A percentile compares a stretch with the other conserved stretches of the same genome.
phyloP scores from a whole-genome alignment of 1,140 invertebrate species.

The Calycopis cecrops region DNA sequence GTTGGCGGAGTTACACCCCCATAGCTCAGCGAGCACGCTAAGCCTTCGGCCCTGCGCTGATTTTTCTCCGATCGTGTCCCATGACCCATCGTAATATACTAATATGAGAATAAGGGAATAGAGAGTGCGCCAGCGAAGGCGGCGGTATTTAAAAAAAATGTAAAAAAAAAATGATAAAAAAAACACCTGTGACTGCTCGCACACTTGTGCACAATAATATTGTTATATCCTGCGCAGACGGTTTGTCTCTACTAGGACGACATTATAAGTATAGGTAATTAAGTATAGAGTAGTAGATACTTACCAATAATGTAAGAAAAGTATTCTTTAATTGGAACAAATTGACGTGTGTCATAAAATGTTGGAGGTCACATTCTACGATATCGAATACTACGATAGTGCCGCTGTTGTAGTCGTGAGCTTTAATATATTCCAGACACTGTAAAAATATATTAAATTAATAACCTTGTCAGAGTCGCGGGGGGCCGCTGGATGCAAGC shows the following conservation, averaged over 20 bases:
- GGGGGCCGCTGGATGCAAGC: no score
- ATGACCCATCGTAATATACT: no score
- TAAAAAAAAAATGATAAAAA: not conserved
- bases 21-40: no score
- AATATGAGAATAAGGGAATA: no score
- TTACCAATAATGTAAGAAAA: not conserved
- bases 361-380: not conserved
- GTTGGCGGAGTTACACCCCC: no score
- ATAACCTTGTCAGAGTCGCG: no score
- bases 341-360: slow-evolving; percentile 2
- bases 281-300: no score
- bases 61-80: no score
- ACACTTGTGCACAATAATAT: not conserved
- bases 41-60: no score
- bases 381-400: not conserved
- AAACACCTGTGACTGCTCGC: not conserved
- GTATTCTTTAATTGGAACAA: not conserved
- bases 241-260: no score
- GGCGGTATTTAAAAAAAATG: no score
- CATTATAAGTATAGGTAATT: no score
- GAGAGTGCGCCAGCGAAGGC: not conserved
- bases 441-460: not conserved
- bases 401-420: slow-evolving; percentile 4
- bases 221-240: not conserved
- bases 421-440: not conserved